These are phyloP conservation scores for Eulemur macaco DNA, from an alignment of 2,113 vertebrate genomes.

Conservation along the genomic window DNA sequence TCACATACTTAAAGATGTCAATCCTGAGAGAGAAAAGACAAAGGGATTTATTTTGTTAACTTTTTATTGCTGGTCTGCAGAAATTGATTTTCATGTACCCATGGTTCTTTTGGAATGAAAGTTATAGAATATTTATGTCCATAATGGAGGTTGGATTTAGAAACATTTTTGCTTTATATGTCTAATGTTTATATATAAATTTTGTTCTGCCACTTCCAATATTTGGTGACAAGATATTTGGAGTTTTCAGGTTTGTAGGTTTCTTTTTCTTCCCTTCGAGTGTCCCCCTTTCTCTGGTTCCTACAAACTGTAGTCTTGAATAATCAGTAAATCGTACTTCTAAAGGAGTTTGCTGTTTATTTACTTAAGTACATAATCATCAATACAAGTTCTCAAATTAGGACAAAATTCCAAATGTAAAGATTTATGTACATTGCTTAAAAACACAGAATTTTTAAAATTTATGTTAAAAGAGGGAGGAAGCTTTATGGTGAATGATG, in stretches of 20 bases:
- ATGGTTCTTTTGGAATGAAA: not conserved
- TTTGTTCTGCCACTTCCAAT: not conserved
- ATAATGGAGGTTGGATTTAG: not conserved
- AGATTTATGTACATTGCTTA: not conserved
- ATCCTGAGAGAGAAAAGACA: constrained; percentile 87
- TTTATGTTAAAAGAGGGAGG: not conserved
- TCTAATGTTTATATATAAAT: not conserved
- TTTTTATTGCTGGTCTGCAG: constrained; percentile 30
- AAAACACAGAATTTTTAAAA: not conserved
- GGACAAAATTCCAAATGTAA: not conserved
- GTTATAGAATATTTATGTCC: not conserved
- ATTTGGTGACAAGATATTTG: not conserved
- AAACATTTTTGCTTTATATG: not conserved
- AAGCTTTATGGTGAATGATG: not conserved
- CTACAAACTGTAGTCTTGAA: not conserved
- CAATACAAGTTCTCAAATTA: not conserved
- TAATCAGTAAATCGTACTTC: not conserved
- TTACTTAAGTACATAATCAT: not conserved
- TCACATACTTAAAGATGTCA: constrained; percentile 99
- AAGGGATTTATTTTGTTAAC: constrained; percentile 54
- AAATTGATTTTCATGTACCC: not conserved
- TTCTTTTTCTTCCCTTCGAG: not conserved
- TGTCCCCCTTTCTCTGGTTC: accelerated
- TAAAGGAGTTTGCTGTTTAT: not conserved
- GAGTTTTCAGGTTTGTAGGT: not conserved